Evolutionary conservation across 1,140 invertebrate species (phyloP).

Genomic region (Globodera ellingtonae): DNA sequence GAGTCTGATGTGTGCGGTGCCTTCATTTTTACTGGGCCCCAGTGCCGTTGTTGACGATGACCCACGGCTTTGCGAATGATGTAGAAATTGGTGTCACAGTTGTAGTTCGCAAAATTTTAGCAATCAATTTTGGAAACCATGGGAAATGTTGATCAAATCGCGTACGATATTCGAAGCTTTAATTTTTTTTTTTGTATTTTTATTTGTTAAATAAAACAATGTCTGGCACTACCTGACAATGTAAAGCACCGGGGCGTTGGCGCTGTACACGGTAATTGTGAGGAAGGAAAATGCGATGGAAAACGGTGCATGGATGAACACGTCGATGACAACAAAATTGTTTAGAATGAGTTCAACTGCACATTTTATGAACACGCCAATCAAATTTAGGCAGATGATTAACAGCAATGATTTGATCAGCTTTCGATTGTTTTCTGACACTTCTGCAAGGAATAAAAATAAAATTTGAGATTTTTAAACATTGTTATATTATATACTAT

Average conservation of each 20-base stretch:
- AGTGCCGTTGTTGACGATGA: not conserved
- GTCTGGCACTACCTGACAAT: not conserved
- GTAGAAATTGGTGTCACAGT: not conserved
- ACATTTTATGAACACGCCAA: not conserved
- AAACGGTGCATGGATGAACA: not conserved
- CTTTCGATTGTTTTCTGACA: not conserved
- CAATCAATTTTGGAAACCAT: not conserved
- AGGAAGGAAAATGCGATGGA: slow-evolving; percentile 1
- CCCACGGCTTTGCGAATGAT: not conserved
- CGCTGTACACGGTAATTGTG: slow-evolving; percentile 2
- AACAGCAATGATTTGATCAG: slow-evolving; percentile 7
- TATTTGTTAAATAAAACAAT: too few species aligned
- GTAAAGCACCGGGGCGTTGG: slow-evolving; percentile 3
- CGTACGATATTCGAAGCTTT: not conserved
- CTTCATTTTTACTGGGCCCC: not conserved
- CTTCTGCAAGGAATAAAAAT: not conserved
- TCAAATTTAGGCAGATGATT: not conserved
- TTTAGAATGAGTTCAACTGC: not conserved
- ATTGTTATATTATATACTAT: not conserved
- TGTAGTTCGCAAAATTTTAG: not conserved
- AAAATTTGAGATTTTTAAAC: not conserved
- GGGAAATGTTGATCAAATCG: not conserved
- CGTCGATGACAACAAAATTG: not conserved
- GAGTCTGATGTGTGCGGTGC: too few species aligned
- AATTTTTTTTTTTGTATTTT: not conserved